Evolutionary conservation across 2,113 vertebrate genomes (phyloP), one percentile per base, ranked within the genome.

Genomic region (Plotosus lineatus): DNA sequence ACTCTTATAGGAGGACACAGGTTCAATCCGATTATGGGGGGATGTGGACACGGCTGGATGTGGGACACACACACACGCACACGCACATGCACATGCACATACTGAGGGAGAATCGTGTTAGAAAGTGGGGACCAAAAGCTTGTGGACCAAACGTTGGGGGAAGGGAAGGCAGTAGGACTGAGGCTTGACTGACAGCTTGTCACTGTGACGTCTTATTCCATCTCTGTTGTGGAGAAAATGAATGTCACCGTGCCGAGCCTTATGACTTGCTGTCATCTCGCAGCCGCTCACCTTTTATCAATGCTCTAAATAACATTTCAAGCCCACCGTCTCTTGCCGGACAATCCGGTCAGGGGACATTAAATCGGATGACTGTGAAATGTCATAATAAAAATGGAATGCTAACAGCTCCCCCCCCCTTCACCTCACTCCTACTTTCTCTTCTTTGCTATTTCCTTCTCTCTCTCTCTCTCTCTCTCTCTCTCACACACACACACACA

Each of bases 261-360:
- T 95, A 94, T 96, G 95, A 96, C 95, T 97, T 77, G 92, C 96
- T 98, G 96, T 97, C 96, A 97, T 96, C 94, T 94, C 95, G 93
- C 95, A 94, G 94, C 93, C 83, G 91, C 92, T 97, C 97, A 97
- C 95, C 95, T 97, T 97, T 98, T 96, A 98, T 98, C 97, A 96
- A 92, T 92, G 91, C 94, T 94, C 94, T 92, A 94, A 95, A 95
- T 96, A 96, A 96, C 95, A 95, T 95, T 95, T 95, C 94, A 95
- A 95, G 93, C 95, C 94, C 93, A 94, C 94, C 94, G 92, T 94
- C 95, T 95, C 93, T 92, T 89, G 88, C 92, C 94, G 95, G 95
- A 96, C 95, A 95, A 95, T 95, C 93, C 92, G 94, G 94, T 95
- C 93, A 94, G 94, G 93, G 94, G 95, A 96, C 93, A 94, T 96